These are phyloP conservation scores for Leptatherina wallacei DNA, from an alignment of 2,797 vertebrate species.

Conservation along the genomic window DNA sequence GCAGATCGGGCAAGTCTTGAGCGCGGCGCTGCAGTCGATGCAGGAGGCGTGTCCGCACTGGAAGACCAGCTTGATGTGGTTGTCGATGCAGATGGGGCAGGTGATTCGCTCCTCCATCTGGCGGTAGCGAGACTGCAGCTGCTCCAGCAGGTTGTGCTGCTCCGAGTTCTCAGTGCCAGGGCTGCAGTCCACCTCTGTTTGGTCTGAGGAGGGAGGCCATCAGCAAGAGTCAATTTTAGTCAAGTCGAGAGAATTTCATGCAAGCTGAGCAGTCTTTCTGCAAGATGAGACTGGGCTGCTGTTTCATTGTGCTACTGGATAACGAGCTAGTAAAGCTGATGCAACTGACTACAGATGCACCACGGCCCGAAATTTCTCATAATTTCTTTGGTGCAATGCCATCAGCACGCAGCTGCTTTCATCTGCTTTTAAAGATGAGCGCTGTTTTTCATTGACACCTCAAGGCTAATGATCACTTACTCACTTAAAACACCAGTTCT, in stretches of 20 bases:
- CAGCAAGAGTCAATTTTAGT: background rate
- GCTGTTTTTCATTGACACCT: background rate
- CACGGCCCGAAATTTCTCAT: background rate
- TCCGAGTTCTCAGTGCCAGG: slow-evolving; percentile 85
- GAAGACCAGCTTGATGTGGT: slow-evolving; percentile 98
- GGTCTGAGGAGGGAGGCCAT: slow-evolving; percentile 81
- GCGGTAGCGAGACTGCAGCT: slow-evolving; percentile 95
- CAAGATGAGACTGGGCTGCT: slow-evolving; percentile 8
- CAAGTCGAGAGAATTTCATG: slow-evolving; percentile 4
- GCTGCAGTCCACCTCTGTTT: slow-evolving; percentile 92
- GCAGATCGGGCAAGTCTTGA: slow-evolving; percentile 96
- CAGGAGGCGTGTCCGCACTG: slow-evolving; percentile 98
- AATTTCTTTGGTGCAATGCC: background rate
- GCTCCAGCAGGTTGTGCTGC: slow-evolving; percentile 95
- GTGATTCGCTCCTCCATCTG: slow-evolving; percentile 99
- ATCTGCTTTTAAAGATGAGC: background rate
- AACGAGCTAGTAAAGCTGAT: slow-evolving; percentile 2
- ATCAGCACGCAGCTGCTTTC: background rate
- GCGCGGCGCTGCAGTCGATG: slow-evolving; percentile 91
- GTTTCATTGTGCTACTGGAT: background rate
- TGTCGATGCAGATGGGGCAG: slow-evolving; percentile 98
- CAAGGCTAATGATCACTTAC: background rate
- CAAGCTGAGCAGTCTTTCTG: slow-evolving; percentile 1
- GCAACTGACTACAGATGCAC: background rate
- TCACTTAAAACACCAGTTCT: too few species aligned